A percentile compares a stretch with the other conserved stretches of the same genome.
Conservation (phyloP, 1,140 invertebrate species). For the Drosophila repletoides region DNA sequence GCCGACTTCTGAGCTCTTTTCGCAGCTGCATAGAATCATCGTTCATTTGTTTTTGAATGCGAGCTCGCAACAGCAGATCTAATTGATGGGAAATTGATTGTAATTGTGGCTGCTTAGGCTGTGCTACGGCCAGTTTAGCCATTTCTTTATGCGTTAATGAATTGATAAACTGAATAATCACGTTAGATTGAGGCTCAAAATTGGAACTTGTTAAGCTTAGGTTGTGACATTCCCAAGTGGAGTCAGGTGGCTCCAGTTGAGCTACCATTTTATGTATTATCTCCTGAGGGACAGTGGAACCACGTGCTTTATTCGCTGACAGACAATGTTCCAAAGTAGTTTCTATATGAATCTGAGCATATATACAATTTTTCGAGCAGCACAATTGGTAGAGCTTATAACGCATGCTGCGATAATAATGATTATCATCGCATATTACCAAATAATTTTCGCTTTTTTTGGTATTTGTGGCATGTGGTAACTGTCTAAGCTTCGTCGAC, state of each 20-base stretch:
- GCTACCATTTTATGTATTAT: slow-evolving; percentile 52
- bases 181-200: not conserved
- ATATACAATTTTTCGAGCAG: slow-evolving; percentile 27
- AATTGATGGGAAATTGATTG: slow-evolving; percentile 32
- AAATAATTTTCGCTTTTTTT: slow-evolving; percentile 8
- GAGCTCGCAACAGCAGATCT: slow-evolving; percentile 40
- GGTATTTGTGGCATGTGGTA: slow-evolving; percentile 8
- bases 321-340: slow-evolving; percentile 22
- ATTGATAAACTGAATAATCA: slow-evolving; percentile 16
- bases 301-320: slow-evolving; percentile 34
- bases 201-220: slow-evolving; percentile 12
- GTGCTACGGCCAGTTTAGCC: no score
- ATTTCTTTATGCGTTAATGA: not conserved
- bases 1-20: not conserved
- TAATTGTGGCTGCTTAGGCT: slow-evolving; percentile 3
- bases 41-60: slow-evolving; percentile 24
- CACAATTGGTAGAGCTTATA: slow-evolving; percentile 58
- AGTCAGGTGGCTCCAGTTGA: slow-evolving; percentile 43
- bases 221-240: slow-evolving; percentile 51
- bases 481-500: not conserved
- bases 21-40: not conserved
- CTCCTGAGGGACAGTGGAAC: slow-evolving; percentile 26
- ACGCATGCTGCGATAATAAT: slow-evolving; percentile 75
- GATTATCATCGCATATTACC: slow-evolving; percentile 73
- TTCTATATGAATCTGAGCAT: slow-evolving; percentile 52